phyloP scores from a whole-genome alignment of 1,140 invertebrate genomes.

The Zophobas morio region DNA sequence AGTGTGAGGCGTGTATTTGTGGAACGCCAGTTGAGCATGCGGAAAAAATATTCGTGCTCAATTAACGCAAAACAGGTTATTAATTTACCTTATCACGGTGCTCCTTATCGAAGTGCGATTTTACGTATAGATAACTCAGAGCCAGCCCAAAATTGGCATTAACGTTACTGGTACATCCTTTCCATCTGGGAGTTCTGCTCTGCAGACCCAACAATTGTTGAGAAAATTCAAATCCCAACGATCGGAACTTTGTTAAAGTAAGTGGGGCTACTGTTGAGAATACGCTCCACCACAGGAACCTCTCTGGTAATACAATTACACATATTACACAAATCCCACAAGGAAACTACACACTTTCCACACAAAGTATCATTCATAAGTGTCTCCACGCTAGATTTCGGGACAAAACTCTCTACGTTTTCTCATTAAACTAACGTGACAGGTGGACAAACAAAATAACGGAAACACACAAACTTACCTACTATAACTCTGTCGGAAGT shows the following conservation, averaged over 20 bases:
- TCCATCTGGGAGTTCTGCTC: conserved; percentile 78
- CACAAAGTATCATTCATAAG: conserved; percentile 37
- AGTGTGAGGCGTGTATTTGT: background rate
- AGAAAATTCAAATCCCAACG: conserved; percentile 75
- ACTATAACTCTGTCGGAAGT: conserved; percentile 70
- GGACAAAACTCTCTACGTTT: conserved; percentile 30
- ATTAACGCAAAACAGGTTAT: too few relatives aligned
- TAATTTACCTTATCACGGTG: conserved; percentile 76
- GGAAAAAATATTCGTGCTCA: too few relatives aligned
- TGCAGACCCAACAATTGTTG: conserved; percentile 75
- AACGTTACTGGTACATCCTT: conserved; percentile 81
- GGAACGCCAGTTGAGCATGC: too few relatives aligned
- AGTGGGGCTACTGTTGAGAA: conserved; percentile 77
- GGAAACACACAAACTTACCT: conserved; percentile 67
- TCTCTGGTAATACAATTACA: conserved; percentile 69
- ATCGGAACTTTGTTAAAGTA: conserved; percentile 73
- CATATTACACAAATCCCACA: conserved; percentile 33
- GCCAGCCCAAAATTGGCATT: conserved; percentile 86
- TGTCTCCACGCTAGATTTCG: conserved; percentile 34
- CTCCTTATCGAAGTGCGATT: conserved; percentile 78
- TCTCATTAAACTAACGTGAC: conserved; percentile 14
- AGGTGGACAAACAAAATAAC: conserved; percentile 20
- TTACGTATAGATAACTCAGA: conserved; percentile 83
- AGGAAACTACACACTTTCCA: conserved; percentile 41
- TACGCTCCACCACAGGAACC: conserved; percentile 78